Conservation (phyloP, 2,113 vertebrate species). For the Heterotis niloticus region DNA sequence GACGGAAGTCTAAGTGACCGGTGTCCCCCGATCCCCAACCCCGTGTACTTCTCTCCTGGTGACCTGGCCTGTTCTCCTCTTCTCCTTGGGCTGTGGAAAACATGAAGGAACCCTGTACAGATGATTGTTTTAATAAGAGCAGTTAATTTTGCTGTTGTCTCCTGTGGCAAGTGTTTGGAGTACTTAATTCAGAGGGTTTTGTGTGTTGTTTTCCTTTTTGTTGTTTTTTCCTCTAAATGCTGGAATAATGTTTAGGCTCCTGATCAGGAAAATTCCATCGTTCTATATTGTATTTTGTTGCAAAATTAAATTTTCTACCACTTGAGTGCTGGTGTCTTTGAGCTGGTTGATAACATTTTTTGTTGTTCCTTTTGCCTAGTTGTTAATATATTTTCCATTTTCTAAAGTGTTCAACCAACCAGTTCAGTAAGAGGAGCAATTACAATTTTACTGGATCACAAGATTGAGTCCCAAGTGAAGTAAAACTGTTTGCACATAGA, state of each 20-base stretch:
- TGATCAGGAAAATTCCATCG: conserved; percentile 10
- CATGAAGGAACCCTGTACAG: conserved; percentile 21
- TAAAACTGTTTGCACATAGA: too few relatives aligned
- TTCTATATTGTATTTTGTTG: conserved; percentile 9
- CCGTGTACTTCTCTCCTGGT: neutral
- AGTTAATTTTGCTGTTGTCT: conserved; percentile 17
- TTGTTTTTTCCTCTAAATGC: conserved; percentile 17
- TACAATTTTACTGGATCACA: too few relatives aligned
- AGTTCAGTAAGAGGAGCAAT: too few relatives aligned
- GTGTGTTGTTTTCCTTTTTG: neutral
- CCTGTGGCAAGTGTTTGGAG: neutral
- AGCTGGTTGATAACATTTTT: too few relatives aligned
- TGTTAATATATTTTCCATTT: too few relatives aligned
- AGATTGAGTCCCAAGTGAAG: too few relatives aligned
- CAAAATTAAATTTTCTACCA: conserved; percentile 7
- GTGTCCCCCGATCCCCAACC: neutral
- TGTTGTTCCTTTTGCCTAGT: too few relatives aligned
- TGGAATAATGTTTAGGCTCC: conserved; percentile 25
- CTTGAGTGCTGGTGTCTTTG: too few relatives aligned
- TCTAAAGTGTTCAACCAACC: too few relatives aligned
- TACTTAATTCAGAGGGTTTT: conserved; percentile 19
- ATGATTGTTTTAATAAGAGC: conserved; percentile 21
- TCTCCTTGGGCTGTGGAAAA: neutral
- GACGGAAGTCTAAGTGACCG: conserved; percentile 18
- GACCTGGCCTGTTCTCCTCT: neutral